Conservation (phyloP, 2,888 invertebrate species). For the Gerris lacustris region DNA sequence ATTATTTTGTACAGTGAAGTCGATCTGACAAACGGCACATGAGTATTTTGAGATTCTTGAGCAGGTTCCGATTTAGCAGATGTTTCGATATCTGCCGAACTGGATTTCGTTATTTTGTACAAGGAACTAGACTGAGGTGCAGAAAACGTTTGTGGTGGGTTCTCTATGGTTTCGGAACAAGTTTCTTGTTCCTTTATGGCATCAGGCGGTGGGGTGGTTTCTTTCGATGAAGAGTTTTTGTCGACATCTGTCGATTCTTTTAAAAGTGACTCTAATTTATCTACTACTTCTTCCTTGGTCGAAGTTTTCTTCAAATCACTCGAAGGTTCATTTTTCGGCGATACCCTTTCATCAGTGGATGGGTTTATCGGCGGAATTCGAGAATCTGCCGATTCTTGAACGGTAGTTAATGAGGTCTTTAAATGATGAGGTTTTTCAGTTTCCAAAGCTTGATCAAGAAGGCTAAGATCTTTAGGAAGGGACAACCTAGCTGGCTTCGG, state of each 20-base stretch:
- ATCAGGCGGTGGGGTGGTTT: neutral
- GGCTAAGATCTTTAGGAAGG: constrained; percentile 16
- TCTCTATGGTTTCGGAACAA: too few species aligned
- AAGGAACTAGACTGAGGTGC: neutral
- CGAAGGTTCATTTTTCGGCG: neutral
- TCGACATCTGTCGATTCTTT: neutral
- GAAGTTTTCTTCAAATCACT: neutral
- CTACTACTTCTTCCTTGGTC: neutral
- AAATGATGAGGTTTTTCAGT: neutral
- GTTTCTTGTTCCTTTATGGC: neutral
- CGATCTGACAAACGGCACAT: too few species aligned
- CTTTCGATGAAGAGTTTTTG: neutral
- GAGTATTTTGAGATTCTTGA: neutral
- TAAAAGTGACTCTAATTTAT: neutral
- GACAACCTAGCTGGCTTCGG: constrained; percentile 14
- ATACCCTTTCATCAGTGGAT: neutral
- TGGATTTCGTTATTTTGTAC: neutral
- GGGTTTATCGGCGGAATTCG: neutral
- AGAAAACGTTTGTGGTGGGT: neutral
- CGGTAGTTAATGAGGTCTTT: neutral
- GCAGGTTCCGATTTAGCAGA: neutral
- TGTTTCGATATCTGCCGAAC: neutral
- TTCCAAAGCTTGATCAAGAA: constrained; percentile 16
- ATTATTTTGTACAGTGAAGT: neutral
- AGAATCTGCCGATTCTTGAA: neutral